Percentiles rank a stretch among this genome's conserved stretches.
These are phyloP conservation scores for Diplosoma virens DNA, from an alignment of 23 tunicate species.

Conservation along the genomic window DNA sequence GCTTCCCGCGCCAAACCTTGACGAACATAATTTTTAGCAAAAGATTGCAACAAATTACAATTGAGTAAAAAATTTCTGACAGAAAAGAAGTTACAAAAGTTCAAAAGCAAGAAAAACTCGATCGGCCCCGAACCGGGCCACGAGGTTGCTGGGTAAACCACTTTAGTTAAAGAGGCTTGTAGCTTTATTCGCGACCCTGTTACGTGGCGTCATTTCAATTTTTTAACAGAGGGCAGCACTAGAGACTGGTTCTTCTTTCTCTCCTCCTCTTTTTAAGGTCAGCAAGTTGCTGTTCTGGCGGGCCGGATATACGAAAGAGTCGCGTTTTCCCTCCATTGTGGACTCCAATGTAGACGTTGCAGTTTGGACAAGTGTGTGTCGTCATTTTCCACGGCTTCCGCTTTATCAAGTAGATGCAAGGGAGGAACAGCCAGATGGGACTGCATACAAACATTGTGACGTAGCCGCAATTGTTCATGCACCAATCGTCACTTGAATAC, in stretches of 20 bases:
- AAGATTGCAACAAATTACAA: too few species aligned
- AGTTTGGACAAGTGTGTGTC: slow-evolving; percentile 11
- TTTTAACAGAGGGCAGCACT: too few species aligned
- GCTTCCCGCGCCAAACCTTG: too few species aligned
- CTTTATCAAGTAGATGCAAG: not conserved
- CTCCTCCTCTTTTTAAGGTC: not conserved
- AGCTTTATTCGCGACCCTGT: too few species aligned
- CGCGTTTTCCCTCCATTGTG: slow-evolving; percentile 1
- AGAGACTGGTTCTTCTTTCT: not conserved
- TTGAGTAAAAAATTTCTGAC: too few species aligned
- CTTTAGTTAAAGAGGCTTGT: too few species aligned
- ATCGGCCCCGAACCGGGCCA: too few species aligned
- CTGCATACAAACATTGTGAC: slow-evolving; percentile 7
- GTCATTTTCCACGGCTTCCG: slow-evolving; percentile 18
- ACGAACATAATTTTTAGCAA: too few species aligned
- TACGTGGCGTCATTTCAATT: too few species aligned
- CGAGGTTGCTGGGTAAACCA: too few species aligned
- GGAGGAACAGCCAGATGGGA: slow-evolving; percentile 15
- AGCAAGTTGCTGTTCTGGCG: slow-evolving; percentile 4
- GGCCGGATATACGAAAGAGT: slow-evolving; percentile 3
- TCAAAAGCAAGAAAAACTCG: too few species aligned
- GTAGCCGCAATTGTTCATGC: slow-evolving; percentile 22
- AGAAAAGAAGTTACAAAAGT: too few species aligned
- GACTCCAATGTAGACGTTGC: slow-evolving; percentile 13
- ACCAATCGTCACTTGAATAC: slow-evolving; percentile 12